Base-by-base conservation (phyloP, 1,140 invertebrate species). In the Acromyrmex charruanus region DNA sequence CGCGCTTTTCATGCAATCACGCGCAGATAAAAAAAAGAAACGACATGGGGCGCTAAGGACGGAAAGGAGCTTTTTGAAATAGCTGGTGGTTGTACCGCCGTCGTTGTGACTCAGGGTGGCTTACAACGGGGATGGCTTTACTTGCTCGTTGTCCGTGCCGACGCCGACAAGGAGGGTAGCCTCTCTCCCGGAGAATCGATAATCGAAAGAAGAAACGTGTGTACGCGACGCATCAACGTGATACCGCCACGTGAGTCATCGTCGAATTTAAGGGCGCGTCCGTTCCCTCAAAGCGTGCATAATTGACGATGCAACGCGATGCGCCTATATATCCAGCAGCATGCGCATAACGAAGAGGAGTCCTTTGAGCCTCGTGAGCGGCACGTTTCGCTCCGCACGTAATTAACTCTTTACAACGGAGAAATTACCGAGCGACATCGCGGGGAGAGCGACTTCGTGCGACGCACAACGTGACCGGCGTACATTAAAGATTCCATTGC, bases 231-330 rank as follows among this genome's bases (percentile, higher is more conserved):
- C 51, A 68, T 68, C 86, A 92, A 92, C 87, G 90, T 88, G 90
- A 88, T 88, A n/a, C 55, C 21, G 85, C 82, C 88, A 91, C 87
- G 89, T 91, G 91, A 91, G 69, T 63, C 65, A 55, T 28, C 16
- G 28, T 65, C 58, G 65, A 84, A 82, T 77, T 87, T 69, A 75
- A 87, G 25, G 18, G 44, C 5, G 10, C 55, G n/a, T 79, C 49
- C 49, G 35, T 75, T 39, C n/a, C 53, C 28, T 49, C 18, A 61
- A 51, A 65, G 75, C 58, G 59, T 25, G 25, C 25, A 65, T 39
- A 61, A 63, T 77, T 58, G 55, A 28, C 25, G 59, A 44, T 39
- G 31, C 31, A 75, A 75, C 31, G 55, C 72, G 72, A 44, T 44
- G 55, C 55, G 9, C 14, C 31, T 75, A 44, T 75, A 74, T 75